Evolutionary conservation across 2,797 vertebrate species (phyloP), one percentile per base, ranked within the genome.

Genomic region (Avahi laniger): DNA sequence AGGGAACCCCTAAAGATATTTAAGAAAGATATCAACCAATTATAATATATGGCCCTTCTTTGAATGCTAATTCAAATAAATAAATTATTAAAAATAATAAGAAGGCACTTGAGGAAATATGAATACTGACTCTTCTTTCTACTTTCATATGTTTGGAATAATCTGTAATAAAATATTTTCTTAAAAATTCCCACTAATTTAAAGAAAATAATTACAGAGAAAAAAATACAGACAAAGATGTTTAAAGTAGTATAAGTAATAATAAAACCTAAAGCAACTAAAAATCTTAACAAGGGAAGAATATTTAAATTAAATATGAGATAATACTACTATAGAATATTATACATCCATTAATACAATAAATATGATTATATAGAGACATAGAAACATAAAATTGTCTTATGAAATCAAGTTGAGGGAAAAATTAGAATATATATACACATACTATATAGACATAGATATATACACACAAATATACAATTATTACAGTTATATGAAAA

Each of bases 191-290:
- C 48, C 24, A 83, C 41, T 90, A 54, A 85, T 48, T 88, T 70
- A 93, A 95, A 93, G 33, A 18, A 92, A 94, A 92, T 83, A 95
- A 85, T 90, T 94, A 76, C 38, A 92, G 30, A n/a, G 38, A 13
- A n/a, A 83, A 75, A 78, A 33, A 52, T 24, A 28, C 35, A 17
- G 41, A 82, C 17, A 94, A 69, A 92, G 17, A 89, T 86, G 48
- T 70, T 95, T 79, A 78, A 83, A 81, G 79, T 57, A 92, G 4
- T 48, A 73, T 81, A 90, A 73, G 43, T 83, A 84, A 79, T 83
- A 82, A 76, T 90, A 91, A 91, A 81, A 89, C 83, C 28, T 76
- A 91, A 90, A 96, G 73, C 52, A 90, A 65, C 5, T 86, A 82
- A 72, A 79, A 65, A 61, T 90, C 81, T 94, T 80, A 61, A 82